Percentiles rank a stretch among this genome's conserved stretches.
Evolutionary conservation across 2,797 vertebrate species (phyloP).

Genomic region (Microctenopoma stevenorrisi): DNA sequence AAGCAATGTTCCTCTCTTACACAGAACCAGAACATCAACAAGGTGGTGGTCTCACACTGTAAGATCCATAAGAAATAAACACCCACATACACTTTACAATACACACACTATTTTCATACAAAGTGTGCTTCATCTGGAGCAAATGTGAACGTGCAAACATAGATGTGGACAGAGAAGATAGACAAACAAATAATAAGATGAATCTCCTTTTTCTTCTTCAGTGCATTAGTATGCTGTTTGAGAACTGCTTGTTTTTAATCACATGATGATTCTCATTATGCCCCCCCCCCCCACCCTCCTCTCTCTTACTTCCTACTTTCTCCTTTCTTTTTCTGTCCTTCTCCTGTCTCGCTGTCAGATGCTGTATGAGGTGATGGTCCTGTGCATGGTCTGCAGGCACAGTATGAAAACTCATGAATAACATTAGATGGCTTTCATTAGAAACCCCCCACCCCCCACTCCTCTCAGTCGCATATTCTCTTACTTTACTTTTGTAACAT

Average conservation of each 20-base stretch:
- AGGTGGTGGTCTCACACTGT: no score
- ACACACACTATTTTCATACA: constrained; percentile 29
- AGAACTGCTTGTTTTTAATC: constrained; percentile 19
- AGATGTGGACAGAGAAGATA: no score
- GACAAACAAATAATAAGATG: not conserved
- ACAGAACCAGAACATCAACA: no score
- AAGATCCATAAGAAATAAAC: constrained; percentile 7
- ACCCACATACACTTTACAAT: constrained; percentile 5
- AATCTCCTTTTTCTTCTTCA: not conserved
- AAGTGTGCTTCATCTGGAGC: not conserved
- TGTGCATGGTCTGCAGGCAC: constrained; percentile 51
- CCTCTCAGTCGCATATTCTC: constrained; percentile 23
- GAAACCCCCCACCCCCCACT: constrained; percentile 21
- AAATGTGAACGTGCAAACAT: not conserved
- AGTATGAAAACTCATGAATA: constrained; percentile 75
- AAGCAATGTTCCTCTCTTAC: not conserved
- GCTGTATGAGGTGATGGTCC: constrained; percentile 44
- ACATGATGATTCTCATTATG: no score
- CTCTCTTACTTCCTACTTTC: constrained; percentile 2
- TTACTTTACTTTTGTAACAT: no score
- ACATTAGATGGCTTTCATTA: constrained; percentile 73
- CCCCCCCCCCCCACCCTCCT: constrained; percentile 1
- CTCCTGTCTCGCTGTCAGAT: constrained; percentile 46
- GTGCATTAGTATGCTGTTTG: constrained; percentile 20
- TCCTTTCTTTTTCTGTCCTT: constrained; percentile 17